A percentile compares a stretch with the other conserved stretches of the same genome.
Evolutionary conservation across 2,888 invertebrate genomes (phyloP).

Genomic region (Tiliacea aurago): DNA sequence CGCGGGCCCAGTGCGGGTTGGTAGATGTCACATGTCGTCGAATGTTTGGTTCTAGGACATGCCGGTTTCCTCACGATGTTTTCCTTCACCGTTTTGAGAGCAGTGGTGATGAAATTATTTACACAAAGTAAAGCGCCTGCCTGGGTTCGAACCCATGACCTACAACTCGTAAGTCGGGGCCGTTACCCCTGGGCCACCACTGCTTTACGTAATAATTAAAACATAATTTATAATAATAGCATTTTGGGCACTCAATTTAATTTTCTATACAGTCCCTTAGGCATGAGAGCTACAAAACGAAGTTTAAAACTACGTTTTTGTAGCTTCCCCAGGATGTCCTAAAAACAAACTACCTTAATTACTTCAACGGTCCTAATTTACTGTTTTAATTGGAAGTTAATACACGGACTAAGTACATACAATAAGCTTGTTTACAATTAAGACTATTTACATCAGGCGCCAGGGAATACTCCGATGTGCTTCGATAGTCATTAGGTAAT

Average conservation of each 20-base stretch:
- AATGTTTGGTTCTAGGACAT: too few species aligned
- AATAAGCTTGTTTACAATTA: slow-evolving; percentile 27
- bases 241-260: not conserved
- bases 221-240: not conserved
- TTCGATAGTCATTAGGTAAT: slow-evolving; percentile 6
- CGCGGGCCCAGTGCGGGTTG: too few species aligned
- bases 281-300: not conserved
- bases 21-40: too few species aligned
- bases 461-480: slow-evolving; percentile 26
- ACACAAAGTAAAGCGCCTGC: too few species aligned
- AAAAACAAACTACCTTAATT: slow-evolving; percentile 1
- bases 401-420: slow-evolving; percentile 17
- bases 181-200: too few species aligned
- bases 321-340: not conserved
- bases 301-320: not conserved
- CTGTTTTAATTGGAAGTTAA: slow-evolving; percentile 33
- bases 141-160: too few species aligned
- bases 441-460: slow-evolving; percentile 29
- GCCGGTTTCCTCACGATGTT: too few species aligned
- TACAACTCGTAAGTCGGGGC: too few species aligned
- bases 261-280: not conserved
- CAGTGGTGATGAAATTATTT: too few species aligned
- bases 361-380: slow-evolving; percentile 3
- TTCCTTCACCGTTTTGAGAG: too few species aligned
- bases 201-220: too few species aligned